Conservation (phyloP, 2,113 vertebrate species). For the Platichthys flesus region DNA sequence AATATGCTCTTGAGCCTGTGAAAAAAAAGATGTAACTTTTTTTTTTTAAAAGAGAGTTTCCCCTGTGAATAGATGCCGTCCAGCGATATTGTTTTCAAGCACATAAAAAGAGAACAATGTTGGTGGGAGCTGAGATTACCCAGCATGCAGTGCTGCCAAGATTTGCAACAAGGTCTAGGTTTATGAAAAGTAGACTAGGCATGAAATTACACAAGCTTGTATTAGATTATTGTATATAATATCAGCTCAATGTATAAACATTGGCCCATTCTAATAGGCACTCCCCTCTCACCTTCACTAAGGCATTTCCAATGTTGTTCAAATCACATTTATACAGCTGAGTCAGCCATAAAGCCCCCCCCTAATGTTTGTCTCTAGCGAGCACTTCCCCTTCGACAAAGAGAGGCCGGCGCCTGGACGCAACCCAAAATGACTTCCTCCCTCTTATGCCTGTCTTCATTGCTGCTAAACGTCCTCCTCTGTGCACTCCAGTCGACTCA, state of each 20-base stretch:
- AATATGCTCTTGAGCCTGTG: background rate
- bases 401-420: slow-evolving; percentile 52
- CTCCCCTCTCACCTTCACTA: slow-evolving; percentile 53
- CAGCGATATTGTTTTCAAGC: slow-evolving; percentile 29
- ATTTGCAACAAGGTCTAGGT: slow-evolving; percentile 17
- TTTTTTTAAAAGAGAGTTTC: background rate
- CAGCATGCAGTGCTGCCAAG: slow-evolving; percentile 15
- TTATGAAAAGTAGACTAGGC: slow-evolving; percentile 25
- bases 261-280: slow-evolving; percentile 10
- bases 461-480: slow-evolving; percentile 25
- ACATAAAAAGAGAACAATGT: slow-evolving; percentile 4
- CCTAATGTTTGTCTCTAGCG: slow-evolving; percentile 53
- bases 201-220: slow-evolving; percentile 35
- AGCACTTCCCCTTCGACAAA: slow-evolving; percentile 41
- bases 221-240: slow-evolving; percentile 19
- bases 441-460: slow-evolving; percentile 43
- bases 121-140: slow-evolving; percentile 10
- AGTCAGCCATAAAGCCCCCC: slow-evolving; percentile 55
- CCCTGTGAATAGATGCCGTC: background rate
- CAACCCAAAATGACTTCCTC: slow-evolving; percentile 56
- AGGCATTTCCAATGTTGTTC: slow-evolving; percentile 59
- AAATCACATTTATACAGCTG: slow-evolving; percentile 55
- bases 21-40: background rate
- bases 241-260: slow-evolving; percentile 16
- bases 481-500: slow-evolving; percentile 29